phyloP scores from a whole-genome alignment of 2,113 vertebrate species.

The Glareola pratincola region DNA sequence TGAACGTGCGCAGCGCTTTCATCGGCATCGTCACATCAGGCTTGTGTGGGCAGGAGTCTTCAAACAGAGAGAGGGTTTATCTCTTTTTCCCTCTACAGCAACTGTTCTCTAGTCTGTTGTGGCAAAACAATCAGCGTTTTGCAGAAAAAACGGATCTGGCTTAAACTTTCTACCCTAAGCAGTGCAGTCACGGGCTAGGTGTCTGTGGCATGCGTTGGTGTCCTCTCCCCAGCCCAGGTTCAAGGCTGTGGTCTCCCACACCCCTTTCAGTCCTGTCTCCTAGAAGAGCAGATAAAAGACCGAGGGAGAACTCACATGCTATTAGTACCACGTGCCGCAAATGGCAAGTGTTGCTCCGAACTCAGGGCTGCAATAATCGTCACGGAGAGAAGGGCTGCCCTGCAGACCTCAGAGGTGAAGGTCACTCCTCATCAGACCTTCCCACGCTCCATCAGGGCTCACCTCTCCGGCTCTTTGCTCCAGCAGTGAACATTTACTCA shows the following conservation, averaged over 20 bases:
- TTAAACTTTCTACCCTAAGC: neutral
- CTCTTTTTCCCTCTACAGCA: neutral
- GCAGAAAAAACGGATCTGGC: neutral
- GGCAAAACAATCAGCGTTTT: neutral
- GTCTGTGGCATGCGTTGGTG: neutral
- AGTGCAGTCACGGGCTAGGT: neutral
- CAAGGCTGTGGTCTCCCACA: neutral
- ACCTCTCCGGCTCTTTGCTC: neutral
- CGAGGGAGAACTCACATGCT: neutral
- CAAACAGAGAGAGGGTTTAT: neutral
- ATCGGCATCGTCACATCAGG: neutral
- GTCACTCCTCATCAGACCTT: neutral
- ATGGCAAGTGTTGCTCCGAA: neutral
- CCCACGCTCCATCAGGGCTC: fast-evolving
- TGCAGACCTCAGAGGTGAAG: neutral
- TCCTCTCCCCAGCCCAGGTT: neutral
- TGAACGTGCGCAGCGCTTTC: neutral
- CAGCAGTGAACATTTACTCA: neutral
- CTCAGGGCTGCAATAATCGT: neutral
- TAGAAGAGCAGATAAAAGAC: neutral
- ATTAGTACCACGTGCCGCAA: neutral
- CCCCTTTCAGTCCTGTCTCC: neutral
- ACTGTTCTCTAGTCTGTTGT: neutral
- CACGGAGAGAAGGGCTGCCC: neutral
- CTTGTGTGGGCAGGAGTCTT: neutral